These are phyloP conservation scores for human (Homo sapiens) DNA, from an alignment of 2,113 vertebrate genomes.

Conservation along the genomic window GRCh38 chr12:112192001-112192500, in stretches of 20 bases:
- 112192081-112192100: neutral
- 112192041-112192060: neutral
- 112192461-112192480: neutral
- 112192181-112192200: neutral
- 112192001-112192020: neutral
- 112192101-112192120: neutral
- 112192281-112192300: neutral
- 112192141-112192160: rapidly evolving
- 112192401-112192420: neutral
- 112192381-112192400: neutral
- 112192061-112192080: neutral
- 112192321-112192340: neutral
- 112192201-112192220: neutral
- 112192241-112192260: neutral
- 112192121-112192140: neutral
- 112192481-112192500: neutral
- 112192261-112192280: neutral
- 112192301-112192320: neutral
- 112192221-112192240: neutral
- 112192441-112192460: neutral
- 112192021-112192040: neutral
- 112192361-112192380: neutral
- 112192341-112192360: neutral
- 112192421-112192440: neutral
- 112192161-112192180: neutral